Conservation (phyloP, 2,888 invertebrate species). For the Belgica antarctica region DNA sequence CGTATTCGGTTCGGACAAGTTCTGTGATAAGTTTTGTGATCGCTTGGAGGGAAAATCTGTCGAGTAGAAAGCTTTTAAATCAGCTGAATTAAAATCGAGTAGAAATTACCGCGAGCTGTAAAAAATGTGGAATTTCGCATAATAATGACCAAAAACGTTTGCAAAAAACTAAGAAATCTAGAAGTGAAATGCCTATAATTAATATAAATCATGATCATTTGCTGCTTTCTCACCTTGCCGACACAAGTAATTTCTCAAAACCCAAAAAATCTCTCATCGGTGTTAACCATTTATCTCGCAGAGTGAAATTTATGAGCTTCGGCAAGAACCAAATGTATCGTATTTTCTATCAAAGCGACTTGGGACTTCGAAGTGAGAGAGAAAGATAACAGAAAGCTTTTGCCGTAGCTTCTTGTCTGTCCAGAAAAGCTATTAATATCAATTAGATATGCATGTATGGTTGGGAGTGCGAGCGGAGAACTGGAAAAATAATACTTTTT, state of each 20-base stretch:
- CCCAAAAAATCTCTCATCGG: background rate
- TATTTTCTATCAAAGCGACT: background rate
- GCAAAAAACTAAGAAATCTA: background rate
- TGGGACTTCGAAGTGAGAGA: constrained; percentile 3
- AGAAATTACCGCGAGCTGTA: background rate
- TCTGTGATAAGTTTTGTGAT: background rate
- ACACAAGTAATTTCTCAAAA: background rate
- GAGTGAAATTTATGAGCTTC: background rate
- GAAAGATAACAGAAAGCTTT: constrained; percentile 30
- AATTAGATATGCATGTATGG: constrained; percentile 33
- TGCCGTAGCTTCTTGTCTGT: constrained; percentile 10
- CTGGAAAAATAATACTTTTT: background rate
- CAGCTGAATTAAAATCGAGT: background rate
- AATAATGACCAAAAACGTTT: no score
- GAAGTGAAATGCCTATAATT: constrained; percentile 8
- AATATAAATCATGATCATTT: constrained; percentile 19
- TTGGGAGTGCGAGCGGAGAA: background rate
- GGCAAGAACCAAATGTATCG: background rate
- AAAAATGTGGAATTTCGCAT: background rate
- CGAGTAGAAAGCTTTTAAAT: background rate
- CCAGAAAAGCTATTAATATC: constrained; percentile 28
- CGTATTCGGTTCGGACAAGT: background rate
- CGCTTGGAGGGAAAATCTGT: background rate
- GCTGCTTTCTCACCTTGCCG: constrained; percentile 12
- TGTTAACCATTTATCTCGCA: background rate